Percentiles rank a stretch among this genome's conserved stretches.
phyloP scores from a whole-genome alignment of 64 coral and sea anemone species.

The Trachythela sp. region DNA sequence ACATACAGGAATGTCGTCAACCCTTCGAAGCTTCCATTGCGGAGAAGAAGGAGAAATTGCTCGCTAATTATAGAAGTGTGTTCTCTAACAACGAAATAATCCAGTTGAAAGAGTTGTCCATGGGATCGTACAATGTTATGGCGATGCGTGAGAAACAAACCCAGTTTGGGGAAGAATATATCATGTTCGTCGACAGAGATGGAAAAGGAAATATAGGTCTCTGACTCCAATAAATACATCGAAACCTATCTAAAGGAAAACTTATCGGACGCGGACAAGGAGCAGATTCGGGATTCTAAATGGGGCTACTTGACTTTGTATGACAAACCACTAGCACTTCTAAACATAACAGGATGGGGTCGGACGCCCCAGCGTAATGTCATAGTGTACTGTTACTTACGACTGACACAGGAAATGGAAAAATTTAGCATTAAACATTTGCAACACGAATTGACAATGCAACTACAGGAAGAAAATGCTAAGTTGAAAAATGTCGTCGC shows the following conservation, averaged over 20 bases:
- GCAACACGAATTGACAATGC: neutral
- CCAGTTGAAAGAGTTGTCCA: no score
- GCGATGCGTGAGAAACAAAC: no score
- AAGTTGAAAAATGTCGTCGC: neutral
- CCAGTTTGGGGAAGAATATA: no score
- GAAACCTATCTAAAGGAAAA: constrained; percentile 6
- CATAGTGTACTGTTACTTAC: neutral
- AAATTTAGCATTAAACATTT: neutral
- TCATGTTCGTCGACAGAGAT: no score
- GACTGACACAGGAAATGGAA: neutral
- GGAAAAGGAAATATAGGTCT: no score
- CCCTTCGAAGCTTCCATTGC: no score
- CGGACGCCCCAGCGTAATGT: neutral
- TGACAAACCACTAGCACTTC: neutral
- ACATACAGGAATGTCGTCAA: no score
- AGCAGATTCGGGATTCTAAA: neutral
- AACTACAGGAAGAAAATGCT: neutral
- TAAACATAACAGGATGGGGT: neutral
- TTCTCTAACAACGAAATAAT: no score
- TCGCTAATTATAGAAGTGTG: no score
- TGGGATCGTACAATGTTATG: no score
- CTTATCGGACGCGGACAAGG: neutral
- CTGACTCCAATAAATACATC: no score
- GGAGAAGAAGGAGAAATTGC: no score
- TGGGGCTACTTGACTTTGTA: neutral